A percentile compares a stretch with the other conserved stretches of the same genome.
Conservation (phyloP, 2,113 vertebrate genomes). For the Rhinolophus ferrumequinum region DNA sequence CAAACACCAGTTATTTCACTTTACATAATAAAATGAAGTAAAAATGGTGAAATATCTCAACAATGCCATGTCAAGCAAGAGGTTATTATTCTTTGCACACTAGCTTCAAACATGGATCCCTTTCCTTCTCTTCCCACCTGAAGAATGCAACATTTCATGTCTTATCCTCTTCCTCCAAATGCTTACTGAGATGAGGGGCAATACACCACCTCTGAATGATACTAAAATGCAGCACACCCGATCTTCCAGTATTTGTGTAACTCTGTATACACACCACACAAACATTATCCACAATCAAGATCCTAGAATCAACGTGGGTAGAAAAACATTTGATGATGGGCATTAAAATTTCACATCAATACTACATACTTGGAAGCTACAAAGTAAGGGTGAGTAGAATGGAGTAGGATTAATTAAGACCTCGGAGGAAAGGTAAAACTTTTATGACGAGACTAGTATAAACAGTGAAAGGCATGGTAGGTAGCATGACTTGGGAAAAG, state of each 20-base stretch:
- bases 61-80: neutral
- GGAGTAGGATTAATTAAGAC: neutral
- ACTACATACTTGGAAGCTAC: constrained; percentile 6
- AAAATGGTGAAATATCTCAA: constrained; percentile 42
- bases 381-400: constrained; percentile 28
- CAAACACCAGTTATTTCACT: neutral
- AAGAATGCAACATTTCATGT: constrained; percentile 25
- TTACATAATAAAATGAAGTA: neutral
- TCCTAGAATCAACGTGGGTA: neutral
- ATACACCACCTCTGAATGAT: neutral
- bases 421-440: constrained; percentile 31
- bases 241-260: neutral
- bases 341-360: constrained; percentile 58
- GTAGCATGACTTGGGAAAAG: neutral
- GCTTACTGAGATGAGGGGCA: neutral
- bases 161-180: constrained; percentile 37
- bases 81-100: constrained; percentile 29
- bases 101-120: constrained; percentile 11
- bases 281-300: constrained; percentile 38
- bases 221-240: constrained; percentile 20
- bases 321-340: constrained; percentile 14
- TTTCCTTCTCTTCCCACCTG: constrained; percentile 35
- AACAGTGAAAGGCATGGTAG: neutral
- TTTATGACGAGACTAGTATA: neutral
- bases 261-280: neutral